A percentile compares a stretch with the other conserved stretches of the same genome.
Conservation (phyloP, 2,888 invertebrate genomes). For the Pollenia amentaria region DNA sequence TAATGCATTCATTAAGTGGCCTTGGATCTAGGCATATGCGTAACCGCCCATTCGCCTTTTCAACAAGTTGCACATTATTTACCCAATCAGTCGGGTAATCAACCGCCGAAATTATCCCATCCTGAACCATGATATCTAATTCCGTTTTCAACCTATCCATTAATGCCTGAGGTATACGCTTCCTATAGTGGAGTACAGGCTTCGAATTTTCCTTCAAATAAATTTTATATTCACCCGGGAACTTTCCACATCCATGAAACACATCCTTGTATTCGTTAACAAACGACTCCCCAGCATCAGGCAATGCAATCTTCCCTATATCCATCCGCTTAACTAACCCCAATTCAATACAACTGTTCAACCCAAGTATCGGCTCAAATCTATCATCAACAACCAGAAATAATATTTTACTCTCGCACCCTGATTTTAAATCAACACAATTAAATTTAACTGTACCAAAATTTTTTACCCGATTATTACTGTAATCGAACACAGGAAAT, state of each 20-base stretch:
- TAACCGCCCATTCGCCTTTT: no score
- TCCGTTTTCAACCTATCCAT: conserved; percentile 6
- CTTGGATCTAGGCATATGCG: no score
- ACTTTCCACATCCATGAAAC: conserved; percentile 20
- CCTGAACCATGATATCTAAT: not conserved
- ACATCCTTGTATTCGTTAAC: conserved; percentile 6
- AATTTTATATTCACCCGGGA: conserved; percentile 8
- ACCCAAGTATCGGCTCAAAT: conserved; percentile 37
- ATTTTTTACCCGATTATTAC: conserved; percentile 64
- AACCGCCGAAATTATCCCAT: not conserved
- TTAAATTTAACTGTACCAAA: conserved; percentile 38
- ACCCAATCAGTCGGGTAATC: not conserved
- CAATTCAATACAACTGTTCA: not conserved
- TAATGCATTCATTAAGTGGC: conserved; percentile 55
- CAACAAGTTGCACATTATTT: no score
- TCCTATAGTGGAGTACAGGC: conserved; percentile 14
- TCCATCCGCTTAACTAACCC: conserved; percentile 5
- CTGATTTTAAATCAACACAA: conserved; percentile 22
- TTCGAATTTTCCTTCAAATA: not conserved
- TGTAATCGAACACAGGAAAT: conserved; percentile 67
- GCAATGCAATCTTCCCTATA: conserved; percentile 8
- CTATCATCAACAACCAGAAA: conserved; percentile 37
- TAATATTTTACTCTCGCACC: not conserved
- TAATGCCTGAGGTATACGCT: not conserved
- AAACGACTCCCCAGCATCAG: not conserved